Base-by-base conservation (phyloP, 2,888 invertebrate genomes). In the Calliscelio sp. region DNA sequence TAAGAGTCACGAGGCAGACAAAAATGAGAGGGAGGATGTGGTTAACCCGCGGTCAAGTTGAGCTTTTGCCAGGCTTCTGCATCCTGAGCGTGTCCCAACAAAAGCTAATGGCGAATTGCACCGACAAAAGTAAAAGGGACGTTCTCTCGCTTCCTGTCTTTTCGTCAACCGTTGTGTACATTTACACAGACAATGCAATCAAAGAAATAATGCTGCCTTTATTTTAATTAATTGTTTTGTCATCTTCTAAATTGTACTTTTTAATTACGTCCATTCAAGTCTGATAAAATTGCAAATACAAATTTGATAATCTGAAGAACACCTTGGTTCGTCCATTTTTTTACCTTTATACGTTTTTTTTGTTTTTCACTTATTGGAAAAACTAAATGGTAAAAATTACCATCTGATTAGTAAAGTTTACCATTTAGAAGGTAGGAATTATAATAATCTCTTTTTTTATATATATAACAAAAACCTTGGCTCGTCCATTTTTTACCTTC, bases 51-150 rank as follows among this genome's bases (percentile, higher is more conserved):
- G 90, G 89, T 90, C 90, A 90, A 91, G 91, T 91, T 89, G 90
- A 92, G 92, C 91, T 91, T 92, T 92, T 92, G 91, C 91, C 88
- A 86, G 93, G 92, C 91, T 93, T 93, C 93, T 91, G 92, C 90
- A 91, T 91, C 92, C 92, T 92, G 90, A 90, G 89, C 89, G 85
- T 22, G 3, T 87, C 79, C 87, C 84, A 87, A 89, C 88, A 89
- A 87, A 82, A 86, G 84, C 77, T 81, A 84, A 83, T 68, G 77
- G 88, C 86, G 79, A 81, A 83, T 87, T 81, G 87, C 87, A 88
- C 90, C 88, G 89, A 88, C 89, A 87, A 89, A 89, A 89, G 86
- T 89, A 86, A 85, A 74, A 84, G 85, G 82, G 73, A 81, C 86
- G 61, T 61, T 71, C 70, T 86, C 87, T 82, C 87, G 84, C 88